Evolutionary conservation across 2,888 invertebrate species (phyloP), one percentile per base, ranked within the genome.

Genomic region (Drosophila affinis): DNA sequence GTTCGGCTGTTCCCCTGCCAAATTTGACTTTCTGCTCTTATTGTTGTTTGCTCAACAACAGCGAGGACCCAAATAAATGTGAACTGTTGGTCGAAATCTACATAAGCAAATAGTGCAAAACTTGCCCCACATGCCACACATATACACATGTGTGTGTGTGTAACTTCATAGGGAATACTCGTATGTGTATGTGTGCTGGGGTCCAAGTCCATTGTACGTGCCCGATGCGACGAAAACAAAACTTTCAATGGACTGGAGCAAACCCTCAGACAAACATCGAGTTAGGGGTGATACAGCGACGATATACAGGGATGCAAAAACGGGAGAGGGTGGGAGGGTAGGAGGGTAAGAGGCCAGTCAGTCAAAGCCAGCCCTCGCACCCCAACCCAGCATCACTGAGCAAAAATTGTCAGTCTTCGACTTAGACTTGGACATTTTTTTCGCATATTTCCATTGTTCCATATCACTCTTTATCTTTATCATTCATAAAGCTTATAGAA

Each of bases 21-120:
- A 54, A 46, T 27, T 55, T 56, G 53, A 44, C 58, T 59, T 69
- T 62, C 29, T 60, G 57, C 57, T 75, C 52, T 53, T 69, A 39
- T 64, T 61, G 55, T 68, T 75, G 34, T 67, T 79, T 67, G 76
- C 62, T 52, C 54, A 65, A 54, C 58, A 56, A 18, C 52, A 47
- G 14, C 32, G 65, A 14, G 32, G 14, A 32, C 48, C 48, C 27
- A 51, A 46, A 61, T 39, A 56, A 62, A 52, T 68, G 62, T 27
- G 52, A 47, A 72, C 68, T 72, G 63, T 76, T 67, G 72, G 64
- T 63, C 47, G 51, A 74, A 69, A 77, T 76, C 70, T 49, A 69
- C 84, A 81, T 81, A 74, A 69, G 48, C 83, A 82, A 85, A 86
- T 82, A 86, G 84, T 80, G 78, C 62, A 71, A 69, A 71, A 69